These are phyloP conservation scores for Liasis olivaceus DNA, from an alignment of 2,797 vertebrate genomes.

Conservation along the genomic window DNA sequence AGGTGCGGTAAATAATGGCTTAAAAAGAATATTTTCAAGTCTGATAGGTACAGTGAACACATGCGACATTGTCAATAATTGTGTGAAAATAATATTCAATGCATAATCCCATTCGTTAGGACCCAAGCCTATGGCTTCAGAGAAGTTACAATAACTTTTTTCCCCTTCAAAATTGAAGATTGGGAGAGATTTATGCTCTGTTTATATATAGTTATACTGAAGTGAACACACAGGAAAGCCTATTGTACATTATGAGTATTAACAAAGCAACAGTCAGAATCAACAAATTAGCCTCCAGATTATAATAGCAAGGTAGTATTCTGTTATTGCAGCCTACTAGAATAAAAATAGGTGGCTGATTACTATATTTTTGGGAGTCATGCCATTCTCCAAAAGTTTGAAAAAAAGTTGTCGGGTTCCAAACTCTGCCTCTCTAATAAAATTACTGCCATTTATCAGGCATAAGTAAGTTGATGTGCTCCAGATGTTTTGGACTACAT, in stretches of 20 bases:
- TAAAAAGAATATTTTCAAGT: not conserved
- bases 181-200: not conserved
- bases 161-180: not conserved
- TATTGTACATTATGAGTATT: conserved; percentile 1
- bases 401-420: not conserved
- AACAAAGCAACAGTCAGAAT: not conserved
- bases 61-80: not conserved
- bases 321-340: not conserved
- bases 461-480: not conserved
- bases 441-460: not conserved
- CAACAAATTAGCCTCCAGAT: not conserved
- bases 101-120: not conserved
- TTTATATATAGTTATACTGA: not conserved
- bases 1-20: not conserved
- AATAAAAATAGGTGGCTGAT: not conserved
- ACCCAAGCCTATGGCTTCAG: not conserved
- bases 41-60: not conserved
- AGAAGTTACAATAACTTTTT: not conserved
- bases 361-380: not conserved
- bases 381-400: not conserved
- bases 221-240: not conserved
- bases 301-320: not conserved
- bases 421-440: not conserved
- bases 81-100: not conserved
- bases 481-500: not conserved